Percentiles rank a stretch among this genome's conserved stretches.
Conservation (phyloP, 2,888 invertebrate species). For the Cataglyphis cursor region DNA sequence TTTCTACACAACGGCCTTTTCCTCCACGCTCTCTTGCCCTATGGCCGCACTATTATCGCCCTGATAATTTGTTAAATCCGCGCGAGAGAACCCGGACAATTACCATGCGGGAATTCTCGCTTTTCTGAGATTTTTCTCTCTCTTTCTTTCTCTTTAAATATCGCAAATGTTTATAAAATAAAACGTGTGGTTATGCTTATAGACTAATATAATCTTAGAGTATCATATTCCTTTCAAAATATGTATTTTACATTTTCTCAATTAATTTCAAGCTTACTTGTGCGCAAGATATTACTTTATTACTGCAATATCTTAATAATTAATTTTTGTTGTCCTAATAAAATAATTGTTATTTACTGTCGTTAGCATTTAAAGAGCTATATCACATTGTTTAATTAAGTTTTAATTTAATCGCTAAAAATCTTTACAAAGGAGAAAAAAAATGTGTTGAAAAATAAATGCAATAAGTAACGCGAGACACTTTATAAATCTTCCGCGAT, state of each 20-base stretch:
- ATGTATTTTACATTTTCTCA: neutral
- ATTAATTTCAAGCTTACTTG: neutral
- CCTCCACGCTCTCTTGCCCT: conserved; percentile 12
- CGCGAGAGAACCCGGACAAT: neutral
- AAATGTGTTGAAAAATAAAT: neutral
- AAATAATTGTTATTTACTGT: neutral
- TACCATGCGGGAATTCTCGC: neutral
- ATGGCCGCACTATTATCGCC: neutral
- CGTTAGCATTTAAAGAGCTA: neutral
- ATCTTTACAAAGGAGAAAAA: neutral
- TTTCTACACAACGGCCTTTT: conserved; percentile 32
- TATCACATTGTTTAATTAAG: neutral
- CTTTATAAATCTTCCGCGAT: neutral
- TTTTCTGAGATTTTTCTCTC: neutral
- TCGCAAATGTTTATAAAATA: too few relatives aligned
- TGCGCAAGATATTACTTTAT: neutral
- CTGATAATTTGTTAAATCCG: neutral
- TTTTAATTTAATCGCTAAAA: neutral
- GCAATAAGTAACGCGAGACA: neutral
- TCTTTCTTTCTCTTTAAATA: neutral
- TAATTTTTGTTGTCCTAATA: neutral
- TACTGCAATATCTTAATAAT: neutral
- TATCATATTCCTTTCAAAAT: neutral
- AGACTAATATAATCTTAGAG: neutral
- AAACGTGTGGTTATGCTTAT: neutral